Percentiles rank a stretch among this genome's conserved stretches.
phyloP scores from a whole-genome alignment of 2,797 vertebrate species.

The Darevskia mixta region DNA sequence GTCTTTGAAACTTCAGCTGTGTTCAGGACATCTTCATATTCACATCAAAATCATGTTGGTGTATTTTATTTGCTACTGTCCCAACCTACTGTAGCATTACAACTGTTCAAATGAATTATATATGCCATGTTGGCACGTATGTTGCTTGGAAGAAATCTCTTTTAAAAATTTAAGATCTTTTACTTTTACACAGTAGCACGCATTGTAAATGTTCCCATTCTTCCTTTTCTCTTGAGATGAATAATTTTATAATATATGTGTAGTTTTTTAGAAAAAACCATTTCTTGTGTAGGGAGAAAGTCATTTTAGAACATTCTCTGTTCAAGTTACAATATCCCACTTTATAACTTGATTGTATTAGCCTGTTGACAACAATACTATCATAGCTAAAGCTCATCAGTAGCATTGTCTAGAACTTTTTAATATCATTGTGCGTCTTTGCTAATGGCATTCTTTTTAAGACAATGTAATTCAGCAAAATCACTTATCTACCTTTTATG shows the following conservation, averaged over 20 bases:
- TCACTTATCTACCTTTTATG: not conserved
- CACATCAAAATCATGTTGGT: not conserved
- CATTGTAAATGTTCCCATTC: not conserved
- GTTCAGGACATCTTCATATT: not conserved
- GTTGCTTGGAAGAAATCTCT: slow-evolving; percentile 36
- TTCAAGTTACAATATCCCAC: not conserved
- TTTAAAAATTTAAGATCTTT: slow-evolving; percentile 33
- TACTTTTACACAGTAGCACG: not conserved
- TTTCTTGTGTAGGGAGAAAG: not conserved
- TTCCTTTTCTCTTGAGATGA: slow-evolving; percentile 23
- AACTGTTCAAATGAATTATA: slow-evolving; percentile 49
- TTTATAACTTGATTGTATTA: not conserved
- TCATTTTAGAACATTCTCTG: not conserved
- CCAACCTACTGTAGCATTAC: slow-evolving; percentile 42
- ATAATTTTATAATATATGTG: not conserved
- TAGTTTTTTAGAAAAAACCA: not conserved
- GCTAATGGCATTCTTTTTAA: not conserved
- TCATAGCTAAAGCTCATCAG: no score
- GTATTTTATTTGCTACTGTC: not conserved
- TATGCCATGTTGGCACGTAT: slow-evolving; percentile 33
- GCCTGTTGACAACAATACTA: no score
- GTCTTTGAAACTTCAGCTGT: not conserved
- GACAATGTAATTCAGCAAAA: not conserved
- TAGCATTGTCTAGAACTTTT: not conserved
- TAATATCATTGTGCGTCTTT: not conserved